These are phyloP conservation scores for Nudaria mundana DNA, from an alignment of 2,888 invertebrate species.

Conservation along the genomic window DNA sequence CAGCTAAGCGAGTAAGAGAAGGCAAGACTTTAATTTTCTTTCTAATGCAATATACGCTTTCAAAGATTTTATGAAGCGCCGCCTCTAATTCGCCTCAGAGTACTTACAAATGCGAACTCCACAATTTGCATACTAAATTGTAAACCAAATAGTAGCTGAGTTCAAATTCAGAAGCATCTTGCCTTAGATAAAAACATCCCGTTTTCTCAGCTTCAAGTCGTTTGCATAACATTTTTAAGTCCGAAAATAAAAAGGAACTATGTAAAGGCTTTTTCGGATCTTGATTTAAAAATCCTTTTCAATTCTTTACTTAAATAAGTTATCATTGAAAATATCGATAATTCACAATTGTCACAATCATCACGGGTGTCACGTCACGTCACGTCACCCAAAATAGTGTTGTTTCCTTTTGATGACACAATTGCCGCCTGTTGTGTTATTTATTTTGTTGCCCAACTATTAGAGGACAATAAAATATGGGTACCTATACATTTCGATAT, in stretches of 20 bases:
- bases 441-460: too few species aligned
- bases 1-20: conserved; percentile 30
- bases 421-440: too few species aligned
- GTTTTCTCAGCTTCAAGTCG: conserved; percentile 47
- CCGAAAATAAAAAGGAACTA: conserved; percentile 51
- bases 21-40: conserved; percentile 45
- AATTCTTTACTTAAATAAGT: conserved; percentile 25
- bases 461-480: too few species aligned
- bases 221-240: conserved; percentile 48
- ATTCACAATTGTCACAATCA: too few species aligned
- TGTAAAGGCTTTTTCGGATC: conserved; percentile 37
- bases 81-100: conserved; percentile 53
- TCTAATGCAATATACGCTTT: conserved; percentile 36
- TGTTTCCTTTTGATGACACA: too few species aligned
- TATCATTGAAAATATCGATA: conserved; percentile 16
- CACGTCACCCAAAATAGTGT: too few species aligned
- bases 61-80: conserved; percentile 53
- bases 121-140: conserved; percentile 69
- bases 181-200: conserved; percentile 49
- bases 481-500: too few species aligned
- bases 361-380: too few species aligned
- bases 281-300: conserved; percentile 23
- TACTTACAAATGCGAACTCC: conserved; percentile 56
- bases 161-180: conserved; percentile 43
- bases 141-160: conserved; percentile 56